These are phyloP conservation scores for silkworm (Bombyx mori) DNA, from an alignment of 1,140 invertebrate genomes.

Conservation along the genomic window ASM3026992v2 NC_085110.1:16672001-16672500, in stretches of 20 bases:
- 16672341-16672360: too few relatives aligned
- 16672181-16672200: constrained; percentile 61
- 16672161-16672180: constrained; percentile 62
- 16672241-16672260: constrained; percentile 36
- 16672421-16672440: too few relatives aligned
- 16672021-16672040: background rate
- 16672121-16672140: constrained; percentile 32
- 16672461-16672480: too few relatives aligned
- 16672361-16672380: too few relatives aligned
- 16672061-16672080: constrained; percentile 9
- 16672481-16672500: too few relatives aligned
- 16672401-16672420: too few relatives aligned
- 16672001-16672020: background rate
- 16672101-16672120: constrained; percentile 17
- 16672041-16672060: constrained; percentile 3
- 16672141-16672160: constrained; percentile 39
- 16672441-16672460: too few relatives aligned
- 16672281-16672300: too few relatives aligned
- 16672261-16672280: too few relatives aligned
- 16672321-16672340: too few relatives aligned
- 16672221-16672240: constrained; percentile 47
- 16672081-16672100: constrained; percentile 8
- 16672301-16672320: too few relatives aligned
- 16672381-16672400: too few relatives aligned
- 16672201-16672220: constrained; percentile 59